Base-by-base conservation (phyloP, 2,888 invertebrate species). In the Apamea monoglypha region DNA sequence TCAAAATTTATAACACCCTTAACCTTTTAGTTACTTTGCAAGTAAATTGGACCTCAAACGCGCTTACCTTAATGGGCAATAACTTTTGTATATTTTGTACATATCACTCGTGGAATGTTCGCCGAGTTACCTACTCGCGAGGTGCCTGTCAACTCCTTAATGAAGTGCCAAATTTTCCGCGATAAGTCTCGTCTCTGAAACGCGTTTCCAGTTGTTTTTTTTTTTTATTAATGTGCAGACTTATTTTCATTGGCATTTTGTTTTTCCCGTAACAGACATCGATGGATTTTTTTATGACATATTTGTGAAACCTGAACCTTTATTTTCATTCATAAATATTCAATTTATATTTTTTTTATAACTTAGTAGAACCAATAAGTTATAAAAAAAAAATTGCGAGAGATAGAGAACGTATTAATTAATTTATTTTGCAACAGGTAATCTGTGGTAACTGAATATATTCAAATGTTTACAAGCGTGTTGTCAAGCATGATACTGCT, bases 1-100 rank as follows among this genome's bases (percentile, higher is more conserved):
- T 93, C 94, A 93, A 95, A 96, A 96, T 96, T 96, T 96, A 96
- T 95, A 96, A 95, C 95, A 93, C 95, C 94, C 93, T 94, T 92
- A 93, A 93, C 94, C 94, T 95, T 95, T 95, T 93, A 94, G 92
- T 94, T 93, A 95, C 93, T 94, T 92, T 93, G 92, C 91, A 91
- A 94, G 90, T 90, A 91, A 93, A 93, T 93, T 92, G 86, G 88
- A 94, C 93, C 93, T 91, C 94, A 93, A 93, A 93, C 88, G 83
- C 85, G 90, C 90, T 93, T 91, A 89, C 88, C 79, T 80, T 91
- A 90, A 91, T 90, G 87, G 89, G 81, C 84, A 82, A 87, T 91
- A 91, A 90, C 84, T 87, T 89, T 86, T 70, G 71, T 77, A 78
- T 79, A 73, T 84, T 83, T 82, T 74, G 53, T 69, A 66, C n/a